phyloP scores from a whole-genome alignment of 2,888 invertebrate species.

The Temnothorax ravouxi region DNA sequence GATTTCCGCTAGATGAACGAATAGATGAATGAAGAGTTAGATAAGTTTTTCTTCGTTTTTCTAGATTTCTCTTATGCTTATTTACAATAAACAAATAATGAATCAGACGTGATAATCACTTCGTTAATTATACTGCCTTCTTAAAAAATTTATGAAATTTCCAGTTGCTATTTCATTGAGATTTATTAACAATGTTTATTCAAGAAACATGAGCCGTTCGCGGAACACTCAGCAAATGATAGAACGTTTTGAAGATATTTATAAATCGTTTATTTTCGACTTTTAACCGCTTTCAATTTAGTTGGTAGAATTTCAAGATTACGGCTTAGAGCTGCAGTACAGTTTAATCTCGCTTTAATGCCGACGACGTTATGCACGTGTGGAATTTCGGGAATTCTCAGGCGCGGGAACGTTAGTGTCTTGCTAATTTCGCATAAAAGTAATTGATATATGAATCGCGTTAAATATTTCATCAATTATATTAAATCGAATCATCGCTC shows the following conservation, averaged over 20 bases:
- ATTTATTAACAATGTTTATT: not conserved
- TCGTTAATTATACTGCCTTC: not conserved
- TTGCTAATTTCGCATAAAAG: not conserved
- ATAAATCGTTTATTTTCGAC: not conserved
- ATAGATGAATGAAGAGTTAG: not conserved
- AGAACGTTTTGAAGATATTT: constrained; percentile 6
- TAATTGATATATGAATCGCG: not conserved
- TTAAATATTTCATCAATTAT: constrained; percentile 9
- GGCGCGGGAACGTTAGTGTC: not conserved
- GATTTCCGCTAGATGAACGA: not conserved
- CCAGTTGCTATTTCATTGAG: not conserved
- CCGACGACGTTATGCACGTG: not conserved
- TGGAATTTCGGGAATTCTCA: constrained; percentile 9
- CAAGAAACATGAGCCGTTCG: not conserved
- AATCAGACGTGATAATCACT: not conserved
- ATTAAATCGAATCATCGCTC: not conserved
- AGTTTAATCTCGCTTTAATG: not conserved
- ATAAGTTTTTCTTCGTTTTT: not conserved
- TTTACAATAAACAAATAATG: not conserved
- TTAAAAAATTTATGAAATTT: not conserved
- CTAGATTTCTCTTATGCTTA: not conserved
- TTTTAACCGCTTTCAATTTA: constrained; percentile 5
- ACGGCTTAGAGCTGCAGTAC: not conserved
- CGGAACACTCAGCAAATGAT: not conserved
- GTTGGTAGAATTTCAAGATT: not conserved